Evolutionary conservation across 1,140 invertebrate genomes (phyloP), one percentile per base, ranked within the genome.

Genomic region (Belonocnema kinseyi): DNA sequence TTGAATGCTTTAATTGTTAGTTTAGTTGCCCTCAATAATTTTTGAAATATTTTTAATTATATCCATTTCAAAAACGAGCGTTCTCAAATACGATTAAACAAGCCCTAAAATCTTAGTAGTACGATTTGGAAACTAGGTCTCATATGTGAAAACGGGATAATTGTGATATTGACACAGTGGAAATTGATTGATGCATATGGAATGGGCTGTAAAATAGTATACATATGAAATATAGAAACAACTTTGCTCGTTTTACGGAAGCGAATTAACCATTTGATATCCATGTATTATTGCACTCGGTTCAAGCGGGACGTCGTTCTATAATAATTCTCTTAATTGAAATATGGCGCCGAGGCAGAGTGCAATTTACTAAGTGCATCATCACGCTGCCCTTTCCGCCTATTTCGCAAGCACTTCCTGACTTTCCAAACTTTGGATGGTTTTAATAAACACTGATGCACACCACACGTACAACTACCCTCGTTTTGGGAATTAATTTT

Each of bases 241-340:
- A 46, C 40, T 66, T 7, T 10, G 13, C 26, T 33, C 13, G 13
- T 66, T 66, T 66, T 66, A n/a, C 61, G 61, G 26, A 66, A 66
- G 33, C 61, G 33, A 66, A 66, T 66, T 66, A 66, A n/a, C 61
- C 61, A 66, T 66, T 66, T 66, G 33, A 66, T 66, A 66, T 66
- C 61, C n/a, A 16, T 66, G 33, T 16, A 40, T 33, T 66, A 21
- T 3, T 66, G 33, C 33, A 40, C 61, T 66, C 33, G 5, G 82
- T 79, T 81, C 79, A 83, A 79, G 82, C 77, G 79, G 85, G 83
- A 81, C 84, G 78, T 74, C 76, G 82, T 82, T 78, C 74, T 76
- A 77, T 81, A 79, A 87, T 88, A 86, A 87, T 88, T 88, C 86
- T 84, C 84, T 88, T 87, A 87, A 89, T 88, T 86, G 87, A 78